These are phyloP conservation scores for Brachystomella parvula DNA, from an alignment of 1,140 invertebrate species.

Conservation along the genomic window DNA sequence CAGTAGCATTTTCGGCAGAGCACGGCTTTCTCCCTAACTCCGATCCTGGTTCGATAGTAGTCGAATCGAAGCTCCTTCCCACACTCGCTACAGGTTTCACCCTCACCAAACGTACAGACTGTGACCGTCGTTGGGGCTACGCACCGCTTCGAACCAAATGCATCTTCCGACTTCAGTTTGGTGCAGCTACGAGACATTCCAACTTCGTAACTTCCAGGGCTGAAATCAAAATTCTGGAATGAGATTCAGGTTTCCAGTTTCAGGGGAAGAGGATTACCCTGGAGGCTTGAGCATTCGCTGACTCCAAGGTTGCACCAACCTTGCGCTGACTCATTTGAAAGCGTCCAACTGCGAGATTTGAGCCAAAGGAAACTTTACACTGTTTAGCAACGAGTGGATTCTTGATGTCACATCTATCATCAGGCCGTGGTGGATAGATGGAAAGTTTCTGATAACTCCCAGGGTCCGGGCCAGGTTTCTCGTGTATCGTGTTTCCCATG, in stretches of 20 bases:
- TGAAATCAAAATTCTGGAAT: constrained; percentile 5
- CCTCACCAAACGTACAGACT: constrained; percentile 7
- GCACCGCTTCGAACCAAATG: constrained; percentile 7
- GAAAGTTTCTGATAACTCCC: constrained; percentile 10
- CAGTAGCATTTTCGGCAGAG: constrained; percentile 26
- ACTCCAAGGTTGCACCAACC: too few relatives aligned
- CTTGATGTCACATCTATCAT: background rate
- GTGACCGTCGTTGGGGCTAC: constrained; percentile 7
- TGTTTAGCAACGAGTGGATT: background rate
- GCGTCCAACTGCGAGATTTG: background rate
- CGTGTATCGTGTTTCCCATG: background rate
- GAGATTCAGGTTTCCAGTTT: background rate
- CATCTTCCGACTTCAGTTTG: background rate
- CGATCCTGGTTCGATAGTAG: constrained; percentile 21
- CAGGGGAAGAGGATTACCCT: constrained; percentile 7
- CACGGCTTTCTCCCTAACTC: background rate
- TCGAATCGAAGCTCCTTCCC: constrained; percentile 13
- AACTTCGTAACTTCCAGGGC: constrained; percentile 11
- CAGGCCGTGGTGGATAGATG: background rate
- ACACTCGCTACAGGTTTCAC: constrained; percentile 19
- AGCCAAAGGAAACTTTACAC: constrained; percentile 10
- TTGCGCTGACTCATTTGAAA: too few relatives aligned
- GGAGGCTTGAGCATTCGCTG: background rate
- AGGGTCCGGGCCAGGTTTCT: background rate
- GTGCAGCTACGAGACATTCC: background rate